Percentiles rank a stretch among this genome's conserved stretches.
phyloP scores from a whole-genome alignment of 1,140 invertebrate species.

The Bombus confusus region DNA sequence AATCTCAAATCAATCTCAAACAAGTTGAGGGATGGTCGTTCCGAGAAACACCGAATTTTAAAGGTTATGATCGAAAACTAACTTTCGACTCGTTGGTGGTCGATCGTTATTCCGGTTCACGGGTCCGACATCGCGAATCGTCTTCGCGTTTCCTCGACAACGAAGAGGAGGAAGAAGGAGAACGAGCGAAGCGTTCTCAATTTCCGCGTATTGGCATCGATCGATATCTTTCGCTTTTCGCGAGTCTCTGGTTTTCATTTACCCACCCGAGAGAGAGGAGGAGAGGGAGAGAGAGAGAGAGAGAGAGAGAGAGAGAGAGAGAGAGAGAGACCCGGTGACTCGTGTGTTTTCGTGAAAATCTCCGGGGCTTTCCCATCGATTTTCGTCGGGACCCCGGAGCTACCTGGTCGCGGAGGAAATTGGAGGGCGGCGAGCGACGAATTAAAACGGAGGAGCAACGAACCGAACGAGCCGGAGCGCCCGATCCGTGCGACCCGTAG shows the following conservation, averaged over 20 bases:
- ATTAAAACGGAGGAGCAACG: conserved; percentile 53
- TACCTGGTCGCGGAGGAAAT: conserved; percentile 56
- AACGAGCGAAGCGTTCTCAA: conserved; percentile 7
- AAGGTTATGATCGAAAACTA: neutral
- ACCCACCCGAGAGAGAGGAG: neutral
- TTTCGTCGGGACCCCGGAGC: conserved; percentile 41
- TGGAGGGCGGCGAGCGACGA: conserved; percentile 54
- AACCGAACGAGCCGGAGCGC: conserved; percentile 41
- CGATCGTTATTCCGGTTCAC: conserved; percentile 22
- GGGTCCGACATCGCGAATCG: neutral
- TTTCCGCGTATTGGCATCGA: conserved; percentile 47
- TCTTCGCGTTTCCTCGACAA: neutral
- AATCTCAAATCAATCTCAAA: neutral
- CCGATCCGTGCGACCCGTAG: neutral
- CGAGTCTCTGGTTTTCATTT: conserved; percentile 46
- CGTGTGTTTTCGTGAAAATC: conserved; percentile 54
- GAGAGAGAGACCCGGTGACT: conserved; percentile 21
- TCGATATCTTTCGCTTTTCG: conserved; percentile 41
- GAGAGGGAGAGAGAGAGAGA: rapidly evolving
- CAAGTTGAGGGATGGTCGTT: neutral
- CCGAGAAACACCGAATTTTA: neutral
- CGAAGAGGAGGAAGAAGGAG: neutral
- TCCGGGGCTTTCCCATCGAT: conserved; percentile 51
- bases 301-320: too few species aligned
- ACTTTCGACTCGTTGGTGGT: neutral